phyloP scores from a whole-genome alignment of 2,888 invertebrate genomes.

The Drosophila monieri region DNA sequence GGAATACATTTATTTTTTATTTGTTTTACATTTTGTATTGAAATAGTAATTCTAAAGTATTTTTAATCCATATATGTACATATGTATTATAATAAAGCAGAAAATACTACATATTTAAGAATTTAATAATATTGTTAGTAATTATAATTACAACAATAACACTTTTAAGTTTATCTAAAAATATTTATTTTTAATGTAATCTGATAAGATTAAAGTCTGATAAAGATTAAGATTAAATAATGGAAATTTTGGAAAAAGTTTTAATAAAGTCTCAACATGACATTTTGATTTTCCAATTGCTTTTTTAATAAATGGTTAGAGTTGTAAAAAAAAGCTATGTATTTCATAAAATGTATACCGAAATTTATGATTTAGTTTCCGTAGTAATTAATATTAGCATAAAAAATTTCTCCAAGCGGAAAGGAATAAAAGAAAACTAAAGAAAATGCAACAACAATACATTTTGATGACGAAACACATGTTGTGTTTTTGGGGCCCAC shows the following conservation, averaged over 20 bases:
- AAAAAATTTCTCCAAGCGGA: conserved; percentile 4
- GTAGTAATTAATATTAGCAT: not conserved
- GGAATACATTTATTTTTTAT: not conserved
- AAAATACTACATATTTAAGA: not conserved
- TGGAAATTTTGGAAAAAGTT: no score
- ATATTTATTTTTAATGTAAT: not conserved
- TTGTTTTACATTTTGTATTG: not conserved
- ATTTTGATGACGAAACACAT: conserved; percentile 80
- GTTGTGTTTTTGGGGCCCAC: conserved; percentile 61
- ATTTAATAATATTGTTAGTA: not conserved
- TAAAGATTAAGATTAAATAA: no score
- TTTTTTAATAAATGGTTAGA: not conserved
- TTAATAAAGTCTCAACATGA: no score
- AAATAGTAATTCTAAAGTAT: not conserved
- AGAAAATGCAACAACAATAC: conserved; percentile 62
- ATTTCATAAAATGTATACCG: not conserved
- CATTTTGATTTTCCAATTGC: not conserved
- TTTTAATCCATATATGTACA: no score
- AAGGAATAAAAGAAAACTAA: conserved; percentile 22
- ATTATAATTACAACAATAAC: no score
- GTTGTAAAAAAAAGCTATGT: no score
- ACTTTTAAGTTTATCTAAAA: no score
- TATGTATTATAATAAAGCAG: no score
- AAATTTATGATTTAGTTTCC: not conserved
- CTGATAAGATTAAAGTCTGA: no score